Conservation (phyloP, 64 coral and sea anemone genomes). For the Montipora foliosa region DNA sequence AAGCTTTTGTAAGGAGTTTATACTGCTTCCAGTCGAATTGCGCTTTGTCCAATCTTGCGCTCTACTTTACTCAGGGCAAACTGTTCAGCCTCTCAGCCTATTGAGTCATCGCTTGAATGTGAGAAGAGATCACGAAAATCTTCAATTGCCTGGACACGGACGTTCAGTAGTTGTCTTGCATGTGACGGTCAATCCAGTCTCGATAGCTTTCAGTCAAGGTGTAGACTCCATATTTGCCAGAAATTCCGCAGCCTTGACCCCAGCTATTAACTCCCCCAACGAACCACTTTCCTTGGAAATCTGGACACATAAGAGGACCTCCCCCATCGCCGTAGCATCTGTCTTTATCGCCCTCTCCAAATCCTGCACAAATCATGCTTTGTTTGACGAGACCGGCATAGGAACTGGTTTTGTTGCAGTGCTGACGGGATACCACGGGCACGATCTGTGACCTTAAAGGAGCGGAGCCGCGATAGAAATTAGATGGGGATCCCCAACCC, state of each 20-base stretch:
- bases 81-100: too few species aligned
- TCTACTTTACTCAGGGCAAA: too few species aligned
- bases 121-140: background rate
- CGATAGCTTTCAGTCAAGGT: constrained; percentile 46
- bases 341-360: constrained; percentile 19
- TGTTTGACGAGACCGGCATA: constrained; percentile 55
- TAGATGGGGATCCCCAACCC: constrained; percentile 55
- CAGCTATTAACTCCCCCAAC: constrained; percentile 69
- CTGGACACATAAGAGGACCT: constrained; percentile 78
- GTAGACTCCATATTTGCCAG: constrained; percentile 73
- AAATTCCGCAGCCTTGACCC: constrained; percentile 63
- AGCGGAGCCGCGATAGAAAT: constrained; percentile 11
- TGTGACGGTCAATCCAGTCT: constrained; percentile 61
- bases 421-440: constrained; percentile 55
- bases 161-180: constrained; percentile 22
- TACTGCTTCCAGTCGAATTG: background rate
- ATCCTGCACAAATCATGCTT: constrained; percentile 82
- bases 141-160: background rate
- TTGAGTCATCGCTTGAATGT: background rate
- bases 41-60: too few species aligned
- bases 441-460: constrained; percentile 44
- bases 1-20: background rate
- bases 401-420: constrained; percentile 53
- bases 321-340: constrained; percentile 83
- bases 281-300: constrained; percentile 44